These are phyloP conservation scores for Adelphocoris suturalis DNA, from an alignment of 2,888 invertebrate species.

Conservation along the genomic window DNA sequence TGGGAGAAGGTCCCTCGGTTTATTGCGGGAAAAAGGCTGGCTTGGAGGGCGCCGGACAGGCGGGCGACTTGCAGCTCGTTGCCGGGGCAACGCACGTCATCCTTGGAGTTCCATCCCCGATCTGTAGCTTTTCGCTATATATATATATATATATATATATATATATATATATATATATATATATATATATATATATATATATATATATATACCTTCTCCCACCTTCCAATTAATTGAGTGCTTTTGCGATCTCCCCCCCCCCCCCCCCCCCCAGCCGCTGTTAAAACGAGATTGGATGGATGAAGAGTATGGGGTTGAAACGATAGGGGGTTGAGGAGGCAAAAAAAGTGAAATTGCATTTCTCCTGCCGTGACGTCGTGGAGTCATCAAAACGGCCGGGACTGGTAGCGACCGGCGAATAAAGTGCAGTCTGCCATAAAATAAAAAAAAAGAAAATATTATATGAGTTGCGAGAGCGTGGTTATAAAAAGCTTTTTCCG, in stretches of 20 bases:
- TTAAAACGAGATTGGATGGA: constrained; percentile 29
- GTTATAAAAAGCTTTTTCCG: constrained; percentile 12
- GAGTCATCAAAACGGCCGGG: constrained; percentile 18
- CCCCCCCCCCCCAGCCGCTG: not conserved
- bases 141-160: too few species aligned
- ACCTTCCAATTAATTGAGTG: constrained; percentile 69
- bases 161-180: too few species aligned
- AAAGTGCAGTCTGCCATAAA: constrained; percentile 32
- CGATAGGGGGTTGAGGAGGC: not conserved
- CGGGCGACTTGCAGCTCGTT: constrained; percentile 64
- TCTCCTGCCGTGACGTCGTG: constrained; percentile 7
- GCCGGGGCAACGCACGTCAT: constrained; percentile 54
- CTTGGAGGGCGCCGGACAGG: constrained; percentile 62
- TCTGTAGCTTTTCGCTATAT: not conserved
- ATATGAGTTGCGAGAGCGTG: not conserved
- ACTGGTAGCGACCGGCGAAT: constrained; percentile 20
- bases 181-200: too few species aligned
- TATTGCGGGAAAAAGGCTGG: constrained; percentile 43
- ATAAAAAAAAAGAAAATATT: not conserved
- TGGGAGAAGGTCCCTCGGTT: constrained; percentile 7
- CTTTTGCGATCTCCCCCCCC: constrained; percentile 22
- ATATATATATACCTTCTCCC: not conserved
- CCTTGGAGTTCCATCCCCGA: constrained; percentile 34
- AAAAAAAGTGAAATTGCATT: constrained; percentile 46
- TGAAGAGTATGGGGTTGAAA: not conserved